phyloP scores from a whole-genome alignment of 2,797 vertebrate species.

The Nyctibius grandis region DNA sequence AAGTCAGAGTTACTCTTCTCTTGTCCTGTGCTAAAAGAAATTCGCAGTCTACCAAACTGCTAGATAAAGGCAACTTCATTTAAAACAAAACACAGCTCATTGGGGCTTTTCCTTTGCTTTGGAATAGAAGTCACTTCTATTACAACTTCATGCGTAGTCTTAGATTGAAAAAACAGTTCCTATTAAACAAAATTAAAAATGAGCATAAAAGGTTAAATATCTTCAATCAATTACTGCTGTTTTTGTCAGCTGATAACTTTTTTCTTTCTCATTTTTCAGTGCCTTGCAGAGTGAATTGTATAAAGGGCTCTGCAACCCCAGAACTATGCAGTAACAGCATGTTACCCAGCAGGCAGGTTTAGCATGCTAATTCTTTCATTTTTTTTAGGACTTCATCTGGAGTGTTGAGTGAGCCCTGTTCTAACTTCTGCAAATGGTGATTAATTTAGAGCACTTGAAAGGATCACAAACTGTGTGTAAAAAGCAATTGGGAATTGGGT shows the following conservation, averaged over 20 bases:
- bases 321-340: background rate
- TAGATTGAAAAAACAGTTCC: background rate
- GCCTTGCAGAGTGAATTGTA: background rate
- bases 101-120: background rate
- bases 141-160: background rate
- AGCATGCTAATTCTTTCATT: background rate
- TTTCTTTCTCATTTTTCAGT: background rate
- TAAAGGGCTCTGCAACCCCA: background rate
- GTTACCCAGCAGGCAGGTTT: background rate
- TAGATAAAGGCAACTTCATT: background rate
- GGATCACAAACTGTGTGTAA: background rate
- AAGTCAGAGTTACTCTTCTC: background rate
- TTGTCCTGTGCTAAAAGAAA: background rate
- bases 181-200: background rate
- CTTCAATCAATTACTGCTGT: background rate
- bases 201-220: background rate
- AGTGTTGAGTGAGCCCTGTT: background rate
- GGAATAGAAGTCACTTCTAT: background rate
- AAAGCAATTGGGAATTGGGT: background rate
- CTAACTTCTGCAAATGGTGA: background rate
- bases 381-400: background rate
- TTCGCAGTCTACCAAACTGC: background rate
- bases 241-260: background rate
- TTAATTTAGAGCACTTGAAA: background rate
- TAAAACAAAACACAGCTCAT: background rate